Evolutionary conservation across 2,797 vertebrate species (phyloP), one percentile per base, ranked within the genome.

Genomic region (Characodon lateralis): DNA sequence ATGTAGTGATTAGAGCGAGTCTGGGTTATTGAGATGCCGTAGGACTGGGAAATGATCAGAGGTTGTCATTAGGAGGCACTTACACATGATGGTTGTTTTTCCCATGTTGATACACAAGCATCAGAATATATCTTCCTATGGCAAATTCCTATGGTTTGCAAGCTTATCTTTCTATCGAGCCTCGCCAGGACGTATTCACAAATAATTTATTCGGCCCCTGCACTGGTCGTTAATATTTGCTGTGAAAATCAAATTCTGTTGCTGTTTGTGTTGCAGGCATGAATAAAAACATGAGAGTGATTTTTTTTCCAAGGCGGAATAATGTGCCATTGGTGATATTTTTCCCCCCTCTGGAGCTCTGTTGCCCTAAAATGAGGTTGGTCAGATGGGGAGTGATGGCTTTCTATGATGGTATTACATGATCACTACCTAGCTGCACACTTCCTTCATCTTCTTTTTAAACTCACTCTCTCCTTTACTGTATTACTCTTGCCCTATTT

Each of bases 281-380:
- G 93, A 95, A 93, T 94, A 93, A 94, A 94, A 94, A 93, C 91
- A 94, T 89, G 89, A 94, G 85, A 85, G 87, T 84, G 89, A 91
- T 95, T 35, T 93, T 94, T 68, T 94, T 69, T 92, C 88, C 80
- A 75, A 88, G 86, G 86, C 81, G 83, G 85, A 93, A 90, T 94
- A 93, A 94, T 92, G 83, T 90, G 86, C 91, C 87, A 90, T 89
- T 87, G 90, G 88, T 69, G 77, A 86, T 84, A 88, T 90, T 91
- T 90, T 22, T 41, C 24, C 4, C 39, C 35, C 83, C 89, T 86
- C 86, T 83, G 77, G 85, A 88, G 86, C 86, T 91, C 83, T 88
- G 83, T 89, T 92, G 88, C 90, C 92, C 92, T 93, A 92, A 93
- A 94, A 94, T 93, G 93, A 92, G 89, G 83, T 86, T 77, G 90